Evolutionary conservation across 1,140 invertebrate genomes (phyloP), one percentile per base, ranked within the genome.

Genomic region (Solenopsis invicta): DNA sequence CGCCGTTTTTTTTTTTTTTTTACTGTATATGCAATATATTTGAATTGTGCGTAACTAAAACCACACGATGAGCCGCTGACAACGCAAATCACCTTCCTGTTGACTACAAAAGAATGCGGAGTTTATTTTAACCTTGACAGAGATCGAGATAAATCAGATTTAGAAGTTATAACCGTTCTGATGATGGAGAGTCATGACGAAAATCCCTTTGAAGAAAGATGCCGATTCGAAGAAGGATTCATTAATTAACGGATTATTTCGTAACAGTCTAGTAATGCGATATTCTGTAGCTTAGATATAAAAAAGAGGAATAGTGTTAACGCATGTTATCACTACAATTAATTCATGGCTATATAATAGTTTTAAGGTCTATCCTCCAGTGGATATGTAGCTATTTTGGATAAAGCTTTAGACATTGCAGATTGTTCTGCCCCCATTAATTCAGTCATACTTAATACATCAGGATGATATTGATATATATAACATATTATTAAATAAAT

Each of bases 11-110:
- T n/a, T n/a, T n/a, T n/a, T n/a, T n/a, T n/a, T n/a, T n/a, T n/a
- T 45, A 10, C 48, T 10, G 1, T 18, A 18, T 74, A 1, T 34
- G 21, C n/a, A 18, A 18, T n/a, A 56, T 56, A 45, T 29, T 74
- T 4, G 29, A 48, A 75, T 61, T 82, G 24, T n/a, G n/a, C n/a
- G n/a, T 82, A 82, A 82, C 37, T 72, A 59, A 82, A 82, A 82
- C 67, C 80, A 12, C 69, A 84, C 29, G 29, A 29, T 45, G 41
- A 74, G 12, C 13, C 5, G 48, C 4, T 24, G 41, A 54, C 48
- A 78, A 50, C 62, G 29, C 45, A 56, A 34, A 59, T 61, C 54
- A 84, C 21, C 54, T 84, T 84, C 29, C 54, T 74, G 80, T 74
- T 37, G 41, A 74, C 24, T 75, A 29, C n/a, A 61, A 24, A 84